These are phyloP conservation scores for Pygoscelis antarcticus DNA, from an alignment of 2,113 vertebrate species.

Conservation along the genomic window DNA sequence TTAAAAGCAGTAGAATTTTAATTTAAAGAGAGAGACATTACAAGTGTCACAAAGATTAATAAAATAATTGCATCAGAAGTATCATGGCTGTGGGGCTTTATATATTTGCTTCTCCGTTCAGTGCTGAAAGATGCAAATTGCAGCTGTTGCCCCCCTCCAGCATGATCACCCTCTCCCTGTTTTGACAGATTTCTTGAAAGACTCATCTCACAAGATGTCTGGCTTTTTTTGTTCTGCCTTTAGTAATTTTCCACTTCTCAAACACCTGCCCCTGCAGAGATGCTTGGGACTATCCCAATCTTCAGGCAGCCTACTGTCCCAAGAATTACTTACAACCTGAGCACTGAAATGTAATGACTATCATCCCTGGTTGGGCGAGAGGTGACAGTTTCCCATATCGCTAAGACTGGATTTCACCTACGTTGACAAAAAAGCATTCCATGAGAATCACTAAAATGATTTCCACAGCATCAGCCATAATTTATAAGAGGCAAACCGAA, in stretches of 20 bases:
- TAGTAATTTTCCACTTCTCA: slow-evolving; percentile 45
- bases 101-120: background rate
- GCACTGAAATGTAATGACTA: background rate
- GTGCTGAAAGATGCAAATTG: slow-evolving; percentile 42
- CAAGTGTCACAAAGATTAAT: slow-evolving; percentile 59
- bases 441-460: background rate
- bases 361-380: fast-evolving
- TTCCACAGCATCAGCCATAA: background rate
- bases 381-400: background rate
- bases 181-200: slow-evolving; percentile 61
- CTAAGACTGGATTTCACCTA: background rate
- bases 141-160: slow-evolving; percentile 53
- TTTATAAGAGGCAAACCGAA: background rate
- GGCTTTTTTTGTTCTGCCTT: slow-evolving; percentile 36
- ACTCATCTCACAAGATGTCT: slow-evolving; percentile 55
- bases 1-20: slow-evolving; percentile 46
- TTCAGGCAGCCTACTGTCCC: background rate
- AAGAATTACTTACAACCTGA: background rate
- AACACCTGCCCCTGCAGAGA: slow-evolving; percentile 25
- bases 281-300: background rate
- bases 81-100: slow-evolving; percentile 33
- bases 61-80: slow-evolving; percentile 55
- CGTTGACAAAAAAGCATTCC: background rate
- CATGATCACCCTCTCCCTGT: slow-evolving; percentile 39
- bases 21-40: slow-evolving; percentile 46